phyloP scores from a whole-genome alignment of 1,140 invertebrate genomes.

The Pectinophora gossypiella region DNA sequence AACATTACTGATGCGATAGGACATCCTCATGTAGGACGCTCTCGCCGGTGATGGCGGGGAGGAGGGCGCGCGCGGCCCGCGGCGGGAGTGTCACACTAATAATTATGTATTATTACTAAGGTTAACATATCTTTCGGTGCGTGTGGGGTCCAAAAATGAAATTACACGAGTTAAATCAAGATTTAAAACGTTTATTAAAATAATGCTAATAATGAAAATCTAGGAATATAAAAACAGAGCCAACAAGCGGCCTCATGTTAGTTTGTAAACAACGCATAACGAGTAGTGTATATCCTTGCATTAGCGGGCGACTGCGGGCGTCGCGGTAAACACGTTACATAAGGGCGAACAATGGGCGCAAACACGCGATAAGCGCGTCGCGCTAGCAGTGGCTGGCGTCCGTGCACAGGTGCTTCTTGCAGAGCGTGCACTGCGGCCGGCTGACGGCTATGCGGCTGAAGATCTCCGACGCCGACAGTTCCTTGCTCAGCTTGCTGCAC shows the following conservation, averaged over 20 bases:
- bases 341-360: neutral
- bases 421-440: conserved; percentile 55
- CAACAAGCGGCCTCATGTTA: neutral
- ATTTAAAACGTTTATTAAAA: too few species aligned
- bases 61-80: too few species aligned
- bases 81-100: too few species aligned
- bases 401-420: conserved; percentile 59
- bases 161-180: too few species aligned
- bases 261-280: neutral
- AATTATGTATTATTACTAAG: too few species aligned
- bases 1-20: too few species aligned
- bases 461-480: conserved; percentile 60
- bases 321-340: neutral
- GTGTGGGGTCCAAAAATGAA: too few species aligned
- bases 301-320: neutral
- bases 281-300: neutral
- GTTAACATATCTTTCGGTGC: too few species aligned
- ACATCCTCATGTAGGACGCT: too few species aligned
- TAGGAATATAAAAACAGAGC: neutral
- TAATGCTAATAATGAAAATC: neutral
- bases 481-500: conserved; percentile 66
- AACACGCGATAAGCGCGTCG: neutral
- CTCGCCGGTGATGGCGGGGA: too few species aligned
- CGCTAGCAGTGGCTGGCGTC: conserved; percentile 50
- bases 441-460: conserved; percentile 56